These are phyloP conservation scores for Lacanobia oleracea DNA, from an alignment of 2,888 invertebrate genomes.

Conservation along the genomic window DNA sequence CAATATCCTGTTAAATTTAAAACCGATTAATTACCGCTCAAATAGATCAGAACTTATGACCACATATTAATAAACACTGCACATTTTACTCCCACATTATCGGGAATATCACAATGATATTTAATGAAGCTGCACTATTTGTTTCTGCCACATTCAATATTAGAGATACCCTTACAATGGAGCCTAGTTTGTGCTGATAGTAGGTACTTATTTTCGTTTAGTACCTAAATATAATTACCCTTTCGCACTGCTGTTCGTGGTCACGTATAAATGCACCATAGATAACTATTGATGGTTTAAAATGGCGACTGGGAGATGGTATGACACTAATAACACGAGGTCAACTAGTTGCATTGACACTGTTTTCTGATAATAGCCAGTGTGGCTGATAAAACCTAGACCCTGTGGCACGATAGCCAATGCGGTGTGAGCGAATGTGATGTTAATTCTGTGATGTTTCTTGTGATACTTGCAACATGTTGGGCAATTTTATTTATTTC, in stretches of 20 bases:
- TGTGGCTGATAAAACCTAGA: not conserved
- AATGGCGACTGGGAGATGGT: not conserved
- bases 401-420: not conserved
- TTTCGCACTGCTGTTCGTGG: slow-evolving; percentile 20
- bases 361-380: not conserved
- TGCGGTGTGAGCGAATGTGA: not conserved
- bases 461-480: not conserved
- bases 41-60: slow-evolving; percentile 40
- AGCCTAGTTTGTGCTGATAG: slow-evolving; percentile 27
- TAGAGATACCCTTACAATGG: slow-evolving; percentile 52
- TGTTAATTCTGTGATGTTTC: not conserved
- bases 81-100: slow-evolving; percentile 43
- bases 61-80: slow-evolving; percentile 54
- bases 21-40: slow-evolving; percentile 47
- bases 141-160: slow-evolving; percentile 58
- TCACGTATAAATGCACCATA: slow-evolving; percentile 40
- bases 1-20: slow-evolving; percentile 48
- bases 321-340: not conserved
- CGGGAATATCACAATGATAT: slow-evolving; percentile 42
- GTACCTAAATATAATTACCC: slow-evolving; percentile 39
- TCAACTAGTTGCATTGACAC: slow-evolving; percentile 10
- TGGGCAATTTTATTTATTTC: slow-evolving; percentile 2
- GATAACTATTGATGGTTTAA: not conserved
- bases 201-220: slow-evolving; percentile 56
- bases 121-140: slow-evolving; percentile 46